A percentile compares a stretch with the other conserved stretches of the same genome.
These are phyloP conservation scores for Tringa solitaria DNA, from an alignment of 2,113 vertebrate species.

Conservation along the genomic window DNA sequence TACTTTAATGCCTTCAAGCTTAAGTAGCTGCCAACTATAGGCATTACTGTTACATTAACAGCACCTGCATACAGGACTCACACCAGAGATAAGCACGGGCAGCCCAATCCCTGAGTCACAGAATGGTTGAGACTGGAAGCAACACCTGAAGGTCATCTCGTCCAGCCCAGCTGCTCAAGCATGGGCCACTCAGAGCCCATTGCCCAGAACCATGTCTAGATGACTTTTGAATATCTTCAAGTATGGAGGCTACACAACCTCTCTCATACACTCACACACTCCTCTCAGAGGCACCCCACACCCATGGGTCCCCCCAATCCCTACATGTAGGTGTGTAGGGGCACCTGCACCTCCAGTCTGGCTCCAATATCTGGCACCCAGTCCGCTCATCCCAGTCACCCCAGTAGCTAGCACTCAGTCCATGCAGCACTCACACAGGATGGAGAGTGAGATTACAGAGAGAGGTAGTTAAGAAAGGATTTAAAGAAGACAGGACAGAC, in stretches of 20 bases:
- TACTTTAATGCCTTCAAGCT: not conserved
- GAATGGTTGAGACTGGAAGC: not conserved
- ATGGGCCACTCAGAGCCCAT: not conserved
- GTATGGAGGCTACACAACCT: not conserved
- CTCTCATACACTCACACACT: not conserved
- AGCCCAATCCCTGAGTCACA: not conserved
- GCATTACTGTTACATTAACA: not conserved
- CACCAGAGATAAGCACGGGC: not conserved
- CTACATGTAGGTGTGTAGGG: not conserved
- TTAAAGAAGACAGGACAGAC: not conserved
- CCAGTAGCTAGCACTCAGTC: not conserved
- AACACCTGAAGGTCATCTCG: not conserved
- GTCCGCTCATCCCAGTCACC: not conserved
- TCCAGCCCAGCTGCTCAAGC: not conserved
- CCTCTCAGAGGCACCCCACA: not conserved
- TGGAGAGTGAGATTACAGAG: not conserved
- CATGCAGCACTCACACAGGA: not conserved
- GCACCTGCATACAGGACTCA: not conserved
- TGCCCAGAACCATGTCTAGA: not conserved
- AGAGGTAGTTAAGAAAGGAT: not conserved
- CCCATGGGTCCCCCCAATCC: rapidly evolving
- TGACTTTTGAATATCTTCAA: not conserved
- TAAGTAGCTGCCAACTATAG: not conserved
- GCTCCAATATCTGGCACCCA: not conserved
- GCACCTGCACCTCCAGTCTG: not conserved